Evolutionary conservation across 1,140 invertebrate genomes (phyloP).

Genomic region (Conus betulinus): DNA sequence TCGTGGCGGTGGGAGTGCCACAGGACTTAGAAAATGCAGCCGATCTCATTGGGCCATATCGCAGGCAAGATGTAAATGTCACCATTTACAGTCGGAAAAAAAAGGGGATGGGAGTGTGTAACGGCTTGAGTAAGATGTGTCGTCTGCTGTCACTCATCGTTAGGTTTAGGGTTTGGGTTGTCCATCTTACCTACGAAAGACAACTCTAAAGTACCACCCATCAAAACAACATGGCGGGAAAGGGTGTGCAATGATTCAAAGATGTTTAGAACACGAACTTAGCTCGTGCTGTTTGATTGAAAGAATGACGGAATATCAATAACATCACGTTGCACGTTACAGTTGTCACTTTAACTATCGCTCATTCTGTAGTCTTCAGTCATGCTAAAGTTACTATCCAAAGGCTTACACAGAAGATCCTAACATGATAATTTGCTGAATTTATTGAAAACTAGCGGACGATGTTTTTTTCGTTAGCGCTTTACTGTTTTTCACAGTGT

Average conservation of each 20-base stretch:
- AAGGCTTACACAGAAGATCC: too few species aligned
- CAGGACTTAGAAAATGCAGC: too few species aligned
- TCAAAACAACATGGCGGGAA: conserved; percentile 33
- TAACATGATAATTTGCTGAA: background rate
- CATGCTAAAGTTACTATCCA: background rate
- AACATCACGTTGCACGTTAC: too few species aligned
- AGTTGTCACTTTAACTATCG: background rate
- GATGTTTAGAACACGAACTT: background rate
- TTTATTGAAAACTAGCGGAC: background rate
- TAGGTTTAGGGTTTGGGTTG: background rate
- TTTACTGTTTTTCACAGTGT: background rate
- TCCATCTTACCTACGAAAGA: background rate
- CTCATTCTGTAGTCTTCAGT: background rate
- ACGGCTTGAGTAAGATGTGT: too few species aligned
- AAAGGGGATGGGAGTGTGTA: too few species aligned
- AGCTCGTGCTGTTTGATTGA: background rate
- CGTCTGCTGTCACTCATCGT: too few species aligned
- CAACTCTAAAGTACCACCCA: background rate
- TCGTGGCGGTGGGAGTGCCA: too few species aligned
- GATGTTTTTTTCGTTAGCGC: background rate
- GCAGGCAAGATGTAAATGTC: too few species aligned
- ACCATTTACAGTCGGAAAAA: too few species aligned
- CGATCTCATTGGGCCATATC: too few species aligned
- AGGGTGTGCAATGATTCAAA: background rate
- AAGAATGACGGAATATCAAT: background rate